Conservation (phyloP, 2,888 invertebrate genomes). For the Pristionchus maxplancki region DNA sequence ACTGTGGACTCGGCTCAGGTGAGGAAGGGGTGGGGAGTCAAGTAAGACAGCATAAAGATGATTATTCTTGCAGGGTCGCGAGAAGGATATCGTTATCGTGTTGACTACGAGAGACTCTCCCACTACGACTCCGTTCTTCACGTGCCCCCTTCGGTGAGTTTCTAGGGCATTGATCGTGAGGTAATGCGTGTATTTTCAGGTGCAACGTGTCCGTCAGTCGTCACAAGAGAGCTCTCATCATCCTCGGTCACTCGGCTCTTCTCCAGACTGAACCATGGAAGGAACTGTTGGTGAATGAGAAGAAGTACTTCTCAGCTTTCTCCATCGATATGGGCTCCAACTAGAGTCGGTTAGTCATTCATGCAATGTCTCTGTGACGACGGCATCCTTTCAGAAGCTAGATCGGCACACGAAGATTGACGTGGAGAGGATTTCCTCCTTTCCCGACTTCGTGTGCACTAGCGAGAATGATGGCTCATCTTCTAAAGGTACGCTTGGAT, state of each 20-base stretch:
- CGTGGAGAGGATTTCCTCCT: neutral
- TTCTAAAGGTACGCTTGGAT: neutral
- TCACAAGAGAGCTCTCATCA: neutral
- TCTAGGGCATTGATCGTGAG: neutral
- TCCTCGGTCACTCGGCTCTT: neutral
- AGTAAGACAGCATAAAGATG: neutral
- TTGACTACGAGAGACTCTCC: neutral
- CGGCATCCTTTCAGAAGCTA: neutral
- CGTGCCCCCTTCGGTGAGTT: neutral
- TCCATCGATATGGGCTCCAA: neutral
- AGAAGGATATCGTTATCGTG: conserved; percentile 10
- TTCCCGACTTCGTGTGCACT: conserved; percentile 11
- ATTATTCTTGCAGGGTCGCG: conserved; percentile 2
- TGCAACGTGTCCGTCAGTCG: conserved; percentile 3
- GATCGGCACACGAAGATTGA: neutral
- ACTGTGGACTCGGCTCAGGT: conserved; percentile 31
- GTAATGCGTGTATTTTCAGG: neutral
- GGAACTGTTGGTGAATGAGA: neutral
- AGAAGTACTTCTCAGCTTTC: neutral
- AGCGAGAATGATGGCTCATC: neutral
- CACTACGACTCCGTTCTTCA: neutral
- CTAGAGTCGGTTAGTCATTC: neutral
- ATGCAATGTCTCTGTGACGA: neutral
- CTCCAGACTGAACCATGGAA: neutral
- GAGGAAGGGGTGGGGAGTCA: neutral